Base-by-base conservation (phyloP, 2,113 vertebrate genomes). In the Thalassoma bifasciatum region DNA sequence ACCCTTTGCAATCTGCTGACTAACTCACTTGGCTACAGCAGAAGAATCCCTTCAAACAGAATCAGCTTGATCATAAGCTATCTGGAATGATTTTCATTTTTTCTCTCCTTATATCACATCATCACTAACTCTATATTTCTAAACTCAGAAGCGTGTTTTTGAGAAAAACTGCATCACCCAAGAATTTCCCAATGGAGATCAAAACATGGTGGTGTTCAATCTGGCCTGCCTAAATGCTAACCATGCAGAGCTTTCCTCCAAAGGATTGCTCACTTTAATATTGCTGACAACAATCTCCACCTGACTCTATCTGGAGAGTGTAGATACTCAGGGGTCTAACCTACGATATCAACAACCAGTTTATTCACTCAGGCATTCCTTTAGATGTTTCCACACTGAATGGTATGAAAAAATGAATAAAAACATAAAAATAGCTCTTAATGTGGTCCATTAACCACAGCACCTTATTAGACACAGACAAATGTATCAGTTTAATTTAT, bases 131-230 rank as follows among this genome's bases (percentile, higher is more conserved):
- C 53, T 47, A 49, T 66, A 56, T 74, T 36, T 5, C 37, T 47
- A 50, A 72, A 53, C 54, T 8, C 37, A 22, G 17, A 13, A 24
- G 21, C 23, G 34, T 65, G 60, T 60, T 36, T 65, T 44, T 57
- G 24, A 37, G 79, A 58, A 21, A 66, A 9, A 26, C 19, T 36
- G 23, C 44, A 72, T 30, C 72, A 62, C 17, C 50, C 1, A 26
- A 83, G 58, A 79, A 81, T 87, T 81, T 84, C 70, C 71, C 77
- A 65, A 21, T 72, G 54, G 77, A 84, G 64, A 86, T 83, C 79
- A 81, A 79, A 83, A 85, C 73, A 24, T 49, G 58, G 51, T 86
- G 60, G 63, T n/a, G 21, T 79, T 59, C 46, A 59, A 71, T 82
- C 82, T 47, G 58, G 64, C n/a, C n/a, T n/a, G n/a, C n/a, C n/a